Base-by-base conservation (phyloP, 2,888 invertebrate species). In the Heliconius cydno region DNA sequence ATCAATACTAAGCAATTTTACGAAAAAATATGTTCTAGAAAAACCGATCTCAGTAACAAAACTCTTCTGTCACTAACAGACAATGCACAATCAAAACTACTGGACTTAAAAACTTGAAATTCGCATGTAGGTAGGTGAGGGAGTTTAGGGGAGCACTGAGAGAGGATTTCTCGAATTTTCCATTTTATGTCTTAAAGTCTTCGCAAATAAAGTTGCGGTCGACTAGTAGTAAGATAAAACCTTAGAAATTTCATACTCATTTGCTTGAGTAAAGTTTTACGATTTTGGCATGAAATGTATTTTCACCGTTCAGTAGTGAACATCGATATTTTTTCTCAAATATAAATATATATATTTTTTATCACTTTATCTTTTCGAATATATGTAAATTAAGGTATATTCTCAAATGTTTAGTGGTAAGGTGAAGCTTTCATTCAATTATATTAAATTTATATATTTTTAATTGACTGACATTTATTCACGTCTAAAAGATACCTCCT, bases 241-340 rank as follows among this genome's bases (percentile, higher is more conserved):
- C 72, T 34, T 57, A 72, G 72, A 57, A 60, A 34, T 73, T 73
- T 60, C 34, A 30, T 25, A 72, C 73, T 73, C 60, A 73, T 73
- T 73, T 73, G n/a, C 57, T 38, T 73, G 15, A 60, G 57, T 73
- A 60, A 60, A 60, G 57, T 73, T 73, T 73, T 73, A 73, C 73
- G 34, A 34, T 73, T 73, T 60, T n/a, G 34, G 30, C 71, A 34
- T 34, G 34, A 57, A n/a, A 70, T n/a, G 41, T 60, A 60, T 25
- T 73, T 72, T 60, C n/a, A 73, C 15, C 15, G 34, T 60, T n/a
- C 9, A 15, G 13, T 34, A n/a, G 28, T 34, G 52, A 57, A 22
- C 3, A 60, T 60, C n/a, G 57, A 60, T 38, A 34, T 38, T 13
- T 5, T 13, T 70, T 41, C 57, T 22, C 22, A 30, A 22, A 52